Evolutionary conservation across 1,140 invertebrate species (phyloP), one percentile per base, ranked within the genome.

Genomic region (Pinna nobilis): DNA sequence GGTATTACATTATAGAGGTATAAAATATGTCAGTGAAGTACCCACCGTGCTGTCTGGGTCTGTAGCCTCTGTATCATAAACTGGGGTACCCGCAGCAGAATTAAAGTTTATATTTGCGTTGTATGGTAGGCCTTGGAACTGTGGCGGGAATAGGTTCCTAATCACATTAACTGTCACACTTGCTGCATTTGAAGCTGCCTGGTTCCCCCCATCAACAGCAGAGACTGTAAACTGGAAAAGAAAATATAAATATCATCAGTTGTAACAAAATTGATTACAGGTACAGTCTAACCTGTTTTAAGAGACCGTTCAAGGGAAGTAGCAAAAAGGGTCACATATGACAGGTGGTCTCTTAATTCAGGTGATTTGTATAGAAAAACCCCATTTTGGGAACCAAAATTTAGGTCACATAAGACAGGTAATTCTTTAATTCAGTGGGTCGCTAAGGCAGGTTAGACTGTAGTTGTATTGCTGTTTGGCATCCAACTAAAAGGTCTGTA

Each of bases 11-110:
- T n/a, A n/a, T n/a, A n/a, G n/a, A n/a, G n/a, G n/a, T n/a, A n/a
- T n/a, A n/a, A n/a, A n/a, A n/a, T n/a, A n/a, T n/a, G n/a, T n/a
- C n/a, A n/a, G n/a, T n/a, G n/a, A n/a, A n/a, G n/a, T n/a, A n/a
- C n/a, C n/a, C n/a, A n/a, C n/a, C n/a, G n/a, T n/a, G n/a, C 93
- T 92, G 85, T 98, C 96, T 47, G 92, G 90, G 86, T 98, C 96
- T 55, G 91, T 91, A 0, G 95, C 96, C 69, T 94, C 49, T 11
- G 80, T 76, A 44, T 59, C 30, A 35, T 33, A n/a, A n/a, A 59
- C 55, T 18, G 55, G 18, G 18, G 64, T 55, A 35, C 74, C 77
- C 41, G 50, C 57, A 1, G 41, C 57, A 33, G 72, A 60, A 35
- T 77, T 81, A 59, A 81, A 83, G 50, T 78, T 68, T 5, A 86